Evolutionary conservation across 2,888 invertebrate genomes (phyloP).

Genomic region (Caenorhabditis sp.): DNA sequence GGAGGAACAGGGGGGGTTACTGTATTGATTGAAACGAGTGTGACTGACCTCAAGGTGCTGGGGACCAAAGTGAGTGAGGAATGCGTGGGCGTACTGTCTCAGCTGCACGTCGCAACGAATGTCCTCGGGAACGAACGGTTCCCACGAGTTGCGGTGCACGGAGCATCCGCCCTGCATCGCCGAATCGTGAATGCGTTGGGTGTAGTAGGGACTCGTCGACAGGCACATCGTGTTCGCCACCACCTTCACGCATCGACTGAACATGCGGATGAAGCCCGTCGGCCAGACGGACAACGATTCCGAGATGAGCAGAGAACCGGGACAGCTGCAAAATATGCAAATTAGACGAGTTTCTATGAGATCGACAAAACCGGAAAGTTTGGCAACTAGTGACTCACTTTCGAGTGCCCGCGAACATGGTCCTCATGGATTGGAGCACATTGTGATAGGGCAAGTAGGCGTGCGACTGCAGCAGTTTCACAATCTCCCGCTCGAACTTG

Average conservation of each 20-base stretch:
- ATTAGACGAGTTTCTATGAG: no score
- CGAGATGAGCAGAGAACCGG: slow-evolving; percentile 28
- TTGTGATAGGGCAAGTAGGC: slow-evolving; percentile 35
- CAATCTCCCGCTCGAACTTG: slow-evolving; percentile 37
- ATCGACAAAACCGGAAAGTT: no score
- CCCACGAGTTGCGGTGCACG: slow-evolving; percentile 48
- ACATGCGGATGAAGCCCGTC: slow-evolving; percentile 54
- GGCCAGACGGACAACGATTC: slow-evolving; percentile 48
- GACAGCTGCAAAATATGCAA: slow-evolving; percentile 2
- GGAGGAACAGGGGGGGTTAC: no score
- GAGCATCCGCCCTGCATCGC: slow-evolving; percentile 40
- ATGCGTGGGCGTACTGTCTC: slow-evolving; percentile 37
- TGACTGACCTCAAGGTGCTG: slow-evolving; percentile 47
- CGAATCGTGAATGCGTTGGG: slow-evolving; percentile 49
- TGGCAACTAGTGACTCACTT: not conserved
- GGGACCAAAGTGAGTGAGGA: slow-evolving; percentile 53
- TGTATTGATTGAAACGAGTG: no score
- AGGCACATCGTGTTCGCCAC: slow-evolving; percentile 46
- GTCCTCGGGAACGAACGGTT: slow-evolving; percentile 51
- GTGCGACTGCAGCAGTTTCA: slow-evolving; percentile 20
- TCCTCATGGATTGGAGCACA: slow-evolving; percentile 17
- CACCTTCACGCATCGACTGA: slow-evolving; percentile 42
- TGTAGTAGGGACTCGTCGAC: slow-evolving; percentile 38
- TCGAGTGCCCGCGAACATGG: slow-evolving; percentile 5
- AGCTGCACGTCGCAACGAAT: slow-evolving; percentile 47